phyloP scores from a whole-genome alignment of 2,113 vertebrate genomes.

The Cavia aperea region DNA sequence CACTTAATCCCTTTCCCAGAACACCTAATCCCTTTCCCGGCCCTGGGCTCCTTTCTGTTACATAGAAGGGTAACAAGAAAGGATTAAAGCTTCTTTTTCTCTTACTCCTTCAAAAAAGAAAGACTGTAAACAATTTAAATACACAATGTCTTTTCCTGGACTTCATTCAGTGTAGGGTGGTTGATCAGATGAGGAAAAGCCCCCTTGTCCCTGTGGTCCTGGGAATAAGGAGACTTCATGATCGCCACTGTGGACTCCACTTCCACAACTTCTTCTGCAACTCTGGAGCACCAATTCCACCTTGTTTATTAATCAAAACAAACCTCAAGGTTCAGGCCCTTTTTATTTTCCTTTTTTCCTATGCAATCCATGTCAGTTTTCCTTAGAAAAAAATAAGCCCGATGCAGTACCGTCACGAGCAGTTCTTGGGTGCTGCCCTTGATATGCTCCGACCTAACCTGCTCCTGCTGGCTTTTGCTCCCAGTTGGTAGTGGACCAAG shows the following conservation, averaged over 20 bases:
- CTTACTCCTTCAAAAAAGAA: neutral
- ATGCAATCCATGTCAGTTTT: neutral
- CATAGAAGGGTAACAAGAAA: neutral
- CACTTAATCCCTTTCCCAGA: neutral
- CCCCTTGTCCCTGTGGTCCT: neutral
- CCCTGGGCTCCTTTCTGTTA: neutral
- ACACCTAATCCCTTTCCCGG: neutral
- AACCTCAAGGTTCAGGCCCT: neutral
- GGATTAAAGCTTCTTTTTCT: neutral
- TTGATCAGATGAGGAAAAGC: neutral
- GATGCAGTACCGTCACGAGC: neutral
- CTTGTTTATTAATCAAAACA: neutral
- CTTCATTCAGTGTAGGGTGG: neutral
- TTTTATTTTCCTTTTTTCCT: neutral
- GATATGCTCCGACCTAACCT: neutral
- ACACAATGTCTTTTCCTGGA: neutral
- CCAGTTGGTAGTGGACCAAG: neutral
- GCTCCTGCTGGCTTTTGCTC: neutral
- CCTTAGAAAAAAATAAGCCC: neutral
- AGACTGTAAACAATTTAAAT: neutral
- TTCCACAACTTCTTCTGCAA: no score
- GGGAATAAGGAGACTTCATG: neutral
- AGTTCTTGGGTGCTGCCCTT: neutral
- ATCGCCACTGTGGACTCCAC: neutral
- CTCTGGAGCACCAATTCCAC: no score